Percentiles rank a stretch among this genome's conserved stretches.
phyloP scores from a whole-genome alignment of 2,888 invertebrate species.

The Seira musarum region DNA sequence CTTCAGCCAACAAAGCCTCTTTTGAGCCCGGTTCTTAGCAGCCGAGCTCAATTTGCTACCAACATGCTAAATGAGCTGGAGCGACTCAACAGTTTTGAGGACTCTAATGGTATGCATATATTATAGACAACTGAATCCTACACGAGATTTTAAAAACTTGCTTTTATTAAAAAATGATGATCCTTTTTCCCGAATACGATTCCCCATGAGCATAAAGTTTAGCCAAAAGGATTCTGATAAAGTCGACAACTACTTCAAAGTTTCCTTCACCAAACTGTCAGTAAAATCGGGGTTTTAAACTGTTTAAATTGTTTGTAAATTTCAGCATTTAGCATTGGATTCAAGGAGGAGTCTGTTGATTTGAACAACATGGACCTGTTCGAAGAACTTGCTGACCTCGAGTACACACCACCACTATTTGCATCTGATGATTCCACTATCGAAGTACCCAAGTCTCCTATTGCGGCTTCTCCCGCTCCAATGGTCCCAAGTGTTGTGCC shows the following conservation, averaged over 20 bases:
- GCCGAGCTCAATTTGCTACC: constrained; percentile 60
- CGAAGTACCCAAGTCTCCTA: not conserved
- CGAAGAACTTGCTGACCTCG: constrained; percentile 63
- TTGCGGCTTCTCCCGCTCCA: not conserved
- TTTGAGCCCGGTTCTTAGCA: constrained; percentile 31
- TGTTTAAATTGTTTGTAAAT: not conserved
- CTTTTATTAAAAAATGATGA: constrained; percentile 58
- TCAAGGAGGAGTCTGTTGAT: constrained; percentile 63
- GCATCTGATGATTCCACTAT: constrained; percentile 20
- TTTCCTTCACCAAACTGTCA: too few species aligned
- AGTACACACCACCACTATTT: constrained; percentile 54
- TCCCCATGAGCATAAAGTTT: constrained; percentile 35
- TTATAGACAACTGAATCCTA: too few species aligned
- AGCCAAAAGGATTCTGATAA: constrained; percentile 63
- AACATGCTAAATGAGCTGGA: constrained; percentile 58
- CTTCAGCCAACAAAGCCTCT: constrained; percentile 23
- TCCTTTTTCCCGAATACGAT: constrained; percentile 59
- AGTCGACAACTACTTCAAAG: too few species aligned
- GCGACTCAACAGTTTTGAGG: constrained; percentile 33
- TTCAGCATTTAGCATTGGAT: constrained; percentile 47
- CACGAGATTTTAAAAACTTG: too few species aligned
- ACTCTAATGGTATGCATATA: constrained; percentile 40
- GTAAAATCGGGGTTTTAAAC: not conserved
- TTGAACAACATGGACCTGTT: constrained; percentile 64
- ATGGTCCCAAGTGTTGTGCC: constrained; percentile 8